Base-by-base conservation (phyloP, 2,797 vertebrate species). In the Rhinella marina region DNA sequence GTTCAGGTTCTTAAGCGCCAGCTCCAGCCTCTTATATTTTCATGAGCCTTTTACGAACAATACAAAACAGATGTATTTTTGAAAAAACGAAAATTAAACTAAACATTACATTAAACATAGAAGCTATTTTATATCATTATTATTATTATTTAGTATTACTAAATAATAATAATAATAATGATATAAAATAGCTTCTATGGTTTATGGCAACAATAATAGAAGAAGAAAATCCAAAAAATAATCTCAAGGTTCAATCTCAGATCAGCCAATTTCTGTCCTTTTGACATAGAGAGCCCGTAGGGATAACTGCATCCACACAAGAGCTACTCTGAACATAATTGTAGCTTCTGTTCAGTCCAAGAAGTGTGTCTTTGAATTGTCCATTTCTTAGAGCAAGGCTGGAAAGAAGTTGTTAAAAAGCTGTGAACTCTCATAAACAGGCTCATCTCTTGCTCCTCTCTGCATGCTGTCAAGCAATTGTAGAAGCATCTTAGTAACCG, bases 381-480 rank as follows among this genome's bases (percentile, higher is more conserved):
- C 61, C 0, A n/a, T 25, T 81, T 25, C 41, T 54, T 79, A 21
- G 25, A 73, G 32, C 59, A 9, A 32, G 50, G 19, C 61, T 9
- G 52, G 61, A 87, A 17, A 1, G 56, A 59, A 50, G 7, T 70
- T 79, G 25, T 25, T 81, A 9, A 81, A 81, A 72, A 80, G 66
- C 78, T 2, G 21, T 87, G 66, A 72, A 73, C 52, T 48, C 48
- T 72, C 16, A 7, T 73, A 81, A 27, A 54, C 62, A 27, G 75
- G 7, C 62, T 17, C 77, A 27, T 48, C 19, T 32, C 80, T 73
- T 25, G 29, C 27, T 50, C 54, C 61, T 56, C 77, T 72, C 27
- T 57, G 56, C 50, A 19, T 52, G 64, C 78, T 72, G 66, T 81
- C 77, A 86, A 81, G 78, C 78, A 80, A 50, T 81, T 81, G 50